Base-by-base conservation (phyloP, 2,113 vertebrate species). In the Ailuropoda melanoleuca region DNA sequence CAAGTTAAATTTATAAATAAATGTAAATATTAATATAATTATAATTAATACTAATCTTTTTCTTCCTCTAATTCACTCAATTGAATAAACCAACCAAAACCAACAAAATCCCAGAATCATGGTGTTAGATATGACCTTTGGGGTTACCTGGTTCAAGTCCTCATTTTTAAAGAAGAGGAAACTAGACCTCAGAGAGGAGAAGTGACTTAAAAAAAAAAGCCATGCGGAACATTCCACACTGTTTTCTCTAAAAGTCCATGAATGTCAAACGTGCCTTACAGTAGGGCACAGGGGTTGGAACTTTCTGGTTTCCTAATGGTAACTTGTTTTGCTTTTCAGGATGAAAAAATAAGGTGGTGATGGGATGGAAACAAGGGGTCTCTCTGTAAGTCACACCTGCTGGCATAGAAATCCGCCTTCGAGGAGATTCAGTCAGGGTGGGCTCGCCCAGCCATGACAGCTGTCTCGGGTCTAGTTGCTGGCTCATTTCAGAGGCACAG, bases 401-500 rank as follows among this genome's bases (percentile, higher is more conserved):
- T 48, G 29, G 4, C 15, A 8, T 13, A 80, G 55, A 72, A 93
- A 77, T 62, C 48, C 37, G 21, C 4, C 31, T 58, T 0, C 1
- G 23, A 21, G 81, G 29, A 87, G 21, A 48, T 4, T 18, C 21
- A 0, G 2, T 72, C 10, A 66, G 29, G 3, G 10, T 4, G 43
- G 21, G 17, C n/a, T 66, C 24, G 10, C 53, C 24, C 53, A 37
- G 39, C 50, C 90, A 56, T 46, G 17, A 48, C 0, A 18, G 10
- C 24, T 46, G 31, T 34, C 34, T 95, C 85, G 58, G 70, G 56
- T 37, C 48, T 37, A 70, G 90, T 37, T 96, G 37, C 62, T 74
- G 50, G 77, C 26, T 90, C 53, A 77, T 81, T 77, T 95, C 83
- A 90, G 89, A 97, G 78, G 72, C 78, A 90, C 6, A 75, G 9